A percentile compares a stretch with the other conserved stretches of the same genome.
Evolutionary conservation across 92 coral and sea anemone genomes (phyloP).

Genomic region (Hydrozoanthus gracilis): DNA sequence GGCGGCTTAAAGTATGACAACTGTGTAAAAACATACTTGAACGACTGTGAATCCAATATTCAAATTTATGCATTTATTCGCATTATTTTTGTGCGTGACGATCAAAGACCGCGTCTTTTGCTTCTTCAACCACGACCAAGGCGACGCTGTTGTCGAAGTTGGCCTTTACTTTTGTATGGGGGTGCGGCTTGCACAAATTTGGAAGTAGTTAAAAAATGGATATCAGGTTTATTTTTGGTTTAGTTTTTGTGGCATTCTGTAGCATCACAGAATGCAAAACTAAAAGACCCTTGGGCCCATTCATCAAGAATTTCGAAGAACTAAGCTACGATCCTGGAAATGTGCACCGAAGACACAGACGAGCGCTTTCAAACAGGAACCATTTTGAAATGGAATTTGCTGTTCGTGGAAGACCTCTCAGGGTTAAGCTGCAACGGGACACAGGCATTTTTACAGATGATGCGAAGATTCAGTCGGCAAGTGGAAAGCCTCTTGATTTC

Average conservation of each 20-base stretch:
- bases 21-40: neutral
- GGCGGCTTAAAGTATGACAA: neutral
- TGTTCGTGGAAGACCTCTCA: slow-evolving; percentile 76
- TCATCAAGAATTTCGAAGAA: slow-evolving; percentile 77
- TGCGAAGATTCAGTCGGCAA: slow-evolving; percentile 76
- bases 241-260: slow-evolving; percentile 39
- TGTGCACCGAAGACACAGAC: slow-evolving; percentile 69
- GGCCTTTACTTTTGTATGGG: neutral
- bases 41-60: neutral
- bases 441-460: slow-evolving; percentile 75
- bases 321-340: slow-evolving; percentile 69
- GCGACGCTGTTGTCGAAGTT: too few species aligned
- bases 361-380: slow-evolving; percentile 64
- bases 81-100: slow-evolving; percentile 26
- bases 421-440: slow-evolving; percentile 76
- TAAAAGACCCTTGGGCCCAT: slow-evolving; percentile 63
- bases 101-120: slow-evolving; percentile 28
- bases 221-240: slow-evolving; percentile 37
- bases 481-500: slow-evolving; percentile 76
- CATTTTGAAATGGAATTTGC: slow-evolving; percentile 75
- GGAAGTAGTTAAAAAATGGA: slow-evolving; percentile 37
- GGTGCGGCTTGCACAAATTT: slow-evolving; percentile 17
- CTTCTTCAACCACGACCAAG: neutral
- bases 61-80: slow-evolving; percentile 24
- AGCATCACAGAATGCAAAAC: slow-evolving; percentile 40